phyloP scores from a whole-genome alignment of 2,113 vertebrate species.

The Condylura cristata region DNA sequence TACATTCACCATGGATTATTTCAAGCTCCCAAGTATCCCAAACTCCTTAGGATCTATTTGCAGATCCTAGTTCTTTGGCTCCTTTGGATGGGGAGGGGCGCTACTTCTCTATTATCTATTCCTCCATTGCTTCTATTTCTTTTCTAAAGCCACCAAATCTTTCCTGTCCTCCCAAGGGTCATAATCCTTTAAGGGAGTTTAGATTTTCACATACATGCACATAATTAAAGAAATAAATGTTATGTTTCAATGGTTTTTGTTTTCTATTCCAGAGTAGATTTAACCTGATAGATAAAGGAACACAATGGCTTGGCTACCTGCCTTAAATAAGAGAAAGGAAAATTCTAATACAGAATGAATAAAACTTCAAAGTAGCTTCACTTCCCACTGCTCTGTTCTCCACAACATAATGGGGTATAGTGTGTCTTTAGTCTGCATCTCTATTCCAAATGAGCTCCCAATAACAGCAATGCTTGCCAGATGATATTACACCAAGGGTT shows the following conservation, averaged over 20 bases:
- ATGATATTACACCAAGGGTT: neutral
- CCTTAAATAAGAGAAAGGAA: neutral
- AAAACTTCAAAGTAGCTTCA: neutral
- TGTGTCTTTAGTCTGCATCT: neutral
- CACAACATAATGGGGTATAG: neutral
- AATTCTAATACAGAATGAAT: neutral
- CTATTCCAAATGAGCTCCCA: neutral
- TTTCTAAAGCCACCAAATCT: neutral
- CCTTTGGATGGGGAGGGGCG: neutral
- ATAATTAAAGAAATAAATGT: neutral
- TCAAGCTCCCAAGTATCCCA: neutral
- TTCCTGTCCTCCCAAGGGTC: neutral
- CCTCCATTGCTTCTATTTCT: neutral
- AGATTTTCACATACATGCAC: neutral
- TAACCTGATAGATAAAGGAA: neutral
- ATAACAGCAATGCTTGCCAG: neutral
- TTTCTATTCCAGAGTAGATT: neutral
- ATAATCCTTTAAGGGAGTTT: neutral
- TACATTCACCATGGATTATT: neutral
- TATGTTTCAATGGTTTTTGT: neutral
- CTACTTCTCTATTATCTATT: neutral
- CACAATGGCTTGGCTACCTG: neutral
- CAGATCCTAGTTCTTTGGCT: neutral
- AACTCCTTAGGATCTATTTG: too few relatives aligned
- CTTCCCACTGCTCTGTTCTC: neutral